Evolutionary conservation across 2,888 invertebrate species (phyloP).

Genomic region (Tetrapedia diversipes): DNA sequence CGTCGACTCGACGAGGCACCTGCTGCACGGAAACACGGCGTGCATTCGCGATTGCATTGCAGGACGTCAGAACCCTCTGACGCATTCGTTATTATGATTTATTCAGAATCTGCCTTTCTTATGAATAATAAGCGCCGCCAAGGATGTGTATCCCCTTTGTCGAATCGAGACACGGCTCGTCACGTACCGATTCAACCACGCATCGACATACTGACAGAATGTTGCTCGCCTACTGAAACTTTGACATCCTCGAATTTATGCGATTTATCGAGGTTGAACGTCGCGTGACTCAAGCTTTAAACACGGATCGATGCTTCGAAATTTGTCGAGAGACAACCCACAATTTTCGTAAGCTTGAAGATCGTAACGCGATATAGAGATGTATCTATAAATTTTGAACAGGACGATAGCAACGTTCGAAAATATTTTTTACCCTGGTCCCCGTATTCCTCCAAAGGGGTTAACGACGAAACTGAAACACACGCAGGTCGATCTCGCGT

Average conservation of each 20-base stretch:
- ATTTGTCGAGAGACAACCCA: no score
- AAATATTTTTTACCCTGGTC: no score
- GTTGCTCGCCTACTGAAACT: not conserved
- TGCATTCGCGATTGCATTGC: conserved; percentile 64
- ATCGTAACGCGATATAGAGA: no score
- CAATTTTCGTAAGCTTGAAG: no score
- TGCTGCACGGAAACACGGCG: conserved; percentile 43
- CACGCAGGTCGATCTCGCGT: no score
- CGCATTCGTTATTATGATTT: conserved; percentile 69
- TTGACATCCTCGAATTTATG: not conserved
- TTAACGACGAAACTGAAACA: no score
- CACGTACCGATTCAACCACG: conserved; percentile 24
- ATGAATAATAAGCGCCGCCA: conserved; percentile 63
- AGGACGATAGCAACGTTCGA: no score
- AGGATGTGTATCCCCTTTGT: conserved; percentile 51
- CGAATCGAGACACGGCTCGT: conserved; percentile 26
- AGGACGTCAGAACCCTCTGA: conserved; percentile 63
- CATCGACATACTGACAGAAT: conserved; percentile 16
- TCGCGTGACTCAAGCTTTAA: no score
- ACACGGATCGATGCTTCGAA: no score
- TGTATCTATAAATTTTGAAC: no score
- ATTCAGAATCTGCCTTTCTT: conserved; percentile 66
- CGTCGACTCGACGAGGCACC: conserved; percentile 50
- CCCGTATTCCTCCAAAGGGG: no score
- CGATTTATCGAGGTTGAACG: not conserved